These are phyloP conservation scores for Hippocampus guttulatus DNA, from an alignment of 2,113 vertebrate genomes.

Conservation along the genomic window DNA sequence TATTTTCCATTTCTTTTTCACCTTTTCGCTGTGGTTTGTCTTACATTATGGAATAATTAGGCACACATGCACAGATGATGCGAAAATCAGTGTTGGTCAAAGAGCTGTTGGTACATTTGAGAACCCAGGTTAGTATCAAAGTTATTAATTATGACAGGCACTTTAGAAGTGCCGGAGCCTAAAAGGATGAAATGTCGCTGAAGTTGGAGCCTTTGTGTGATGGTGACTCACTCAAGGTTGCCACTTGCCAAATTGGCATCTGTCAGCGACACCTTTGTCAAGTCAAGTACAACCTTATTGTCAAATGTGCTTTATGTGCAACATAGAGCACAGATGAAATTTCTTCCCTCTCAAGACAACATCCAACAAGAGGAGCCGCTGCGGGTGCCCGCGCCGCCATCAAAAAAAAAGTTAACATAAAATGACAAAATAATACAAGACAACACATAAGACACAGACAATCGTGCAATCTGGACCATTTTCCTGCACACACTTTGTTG, in stretches of 20 bases:
- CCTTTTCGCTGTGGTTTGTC: background rate
- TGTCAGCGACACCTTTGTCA: constrained; percentile 10
- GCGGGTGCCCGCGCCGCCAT: too few relatives aligned
- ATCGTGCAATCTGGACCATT: too few relatives aligned
- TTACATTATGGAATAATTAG: constrained; percentile 3
- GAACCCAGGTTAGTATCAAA: constrained; percentile 5
- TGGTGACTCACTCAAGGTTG: background rate
- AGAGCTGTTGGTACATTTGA: constrained; percentile 4
- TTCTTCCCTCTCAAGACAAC: too few relatives aligned
- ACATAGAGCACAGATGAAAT: too few relatives aligned
- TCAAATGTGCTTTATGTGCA: too few relatives aligned
- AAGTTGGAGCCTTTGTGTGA: constrained; percentile 23
- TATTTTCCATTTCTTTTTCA: constrained; percentile 24
- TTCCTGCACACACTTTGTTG: too few relatives aligned
- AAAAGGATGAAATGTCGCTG: constrained; percentile 26
- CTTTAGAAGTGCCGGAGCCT: constrained; percentile 6
- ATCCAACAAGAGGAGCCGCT: too few relatives aligned
- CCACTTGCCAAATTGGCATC: constrained; percentile 17
- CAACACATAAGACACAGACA: too few relatives aligned
- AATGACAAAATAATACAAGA: too few relatives aligned
- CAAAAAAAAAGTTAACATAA: too few relatives aligned
- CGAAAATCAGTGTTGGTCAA: constrained; percentile 10
- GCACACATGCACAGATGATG: background rate
- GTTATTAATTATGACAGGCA: constrained; percentile 9
- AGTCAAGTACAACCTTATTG: too few relatives aligned